Conservation (phyloP, 2,888 invertebrate species). For the Poecilobothrus nobilitatus region DNA sequence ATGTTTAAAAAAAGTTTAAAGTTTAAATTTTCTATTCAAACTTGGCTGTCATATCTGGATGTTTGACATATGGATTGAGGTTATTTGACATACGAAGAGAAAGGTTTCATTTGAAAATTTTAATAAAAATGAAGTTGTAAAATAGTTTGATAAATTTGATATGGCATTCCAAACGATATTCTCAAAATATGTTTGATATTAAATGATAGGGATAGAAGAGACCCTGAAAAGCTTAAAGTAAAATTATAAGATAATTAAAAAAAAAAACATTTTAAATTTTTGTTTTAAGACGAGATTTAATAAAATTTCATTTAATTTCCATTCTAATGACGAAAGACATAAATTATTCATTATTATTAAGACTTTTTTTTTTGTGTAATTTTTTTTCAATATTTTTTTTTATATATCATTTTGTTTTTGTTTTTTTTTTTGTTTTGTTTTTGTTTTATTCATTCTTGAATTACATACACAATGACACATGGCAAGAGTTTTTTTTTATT, state of each 20-base stretch:
- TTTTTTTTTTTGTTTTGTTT: neutral
- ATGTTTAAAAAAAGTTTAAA: no score
- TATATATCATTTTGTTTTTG: neutral
- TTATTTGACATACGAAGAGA: no score
- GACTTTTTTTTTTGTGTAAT: neutral
- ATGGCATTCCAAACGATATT: no score
- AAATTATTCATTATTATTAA: slow-evolving; percentile 7
- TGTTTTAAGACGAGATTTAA: slow-evolving; percentile 12
- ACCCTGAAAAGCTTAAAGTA: no score
- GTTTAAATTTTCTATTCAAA: no score
- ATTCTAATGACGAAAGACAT: slow-evolving; percentile 13
- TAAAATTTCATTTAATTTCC: slow-evolving; percentile 11
- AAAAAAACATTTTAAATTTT: neutral
- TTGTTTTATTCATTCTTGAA: slow-evolving; percentile 1
- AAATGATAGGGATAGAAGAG: no score
- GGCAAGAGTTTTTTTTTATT: slow-evolving; percentile 9
- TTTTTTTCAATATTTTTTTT: neutral
- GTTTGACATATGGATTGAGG: no score
- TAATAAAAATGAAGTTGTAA: no score
- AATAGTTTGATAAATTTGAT: no score
- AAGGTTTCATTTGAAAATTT: no score
- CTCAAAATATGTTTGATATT: no score
- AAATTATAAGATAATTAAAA: neutral
- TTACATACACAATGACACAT: slow-evolving; percentile 12
- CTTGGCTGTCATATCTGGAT: no score